These are phyloP conservation scores for Leuctra nigra DNA, from an alignment of 2,888 invertebrate species.

Conservation along the genomic window DNA sequence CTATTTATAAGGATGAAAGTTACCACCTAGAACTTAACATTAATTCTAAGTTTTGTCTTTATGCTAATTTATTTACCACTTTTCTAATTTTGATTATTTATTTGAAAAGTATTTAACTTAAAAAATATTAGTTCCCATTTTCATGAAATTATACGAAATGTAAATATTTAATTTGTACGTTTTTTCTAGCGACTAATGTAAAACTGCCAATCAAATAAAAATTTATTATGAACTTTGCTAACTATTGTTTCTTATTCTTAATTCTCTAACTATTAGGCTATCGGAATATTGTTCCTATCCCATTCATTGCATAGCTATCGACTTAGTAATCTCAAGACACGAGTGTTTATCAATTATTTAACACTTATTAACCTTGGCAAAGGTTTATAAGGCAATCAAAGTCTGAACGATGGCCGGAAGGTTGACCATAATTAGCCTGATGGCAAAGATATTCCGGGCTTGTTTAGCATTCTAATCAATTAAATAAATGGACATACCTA, in stretches of 20 bases:
- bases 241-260: background rate
- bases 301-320: background rate
- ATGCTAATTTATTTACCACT: too few relatives aligned
- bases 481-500: conserved; percentile 16
- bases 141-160: too few relatives aligned
- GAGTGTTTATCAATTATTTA: background rate
- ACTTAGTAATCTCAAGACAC: background rate
- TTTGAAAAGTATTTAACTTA: too few relatives aligned
- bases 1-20: too few relatives aligned
- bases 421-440: conserved; percentile 21
- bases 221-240: background rate
- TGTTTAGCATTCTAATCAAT: conserved; percentile 17
- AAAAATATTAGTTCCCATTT: too few relatives aligned
- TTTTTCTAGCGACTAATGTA: background rate
- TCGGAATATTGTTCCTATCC: background rate
- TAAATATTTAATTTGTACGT: background rate
- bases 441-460: conserved; percentile 9
- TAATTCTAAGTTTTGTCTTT: too few relatives aligned
- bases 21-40: too few relatives aligned
- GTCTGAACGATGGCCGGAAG: conserved; percentile 16
- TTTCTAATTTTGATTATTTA: too few relatives aligned
- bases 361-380: conserved; percentile 18
- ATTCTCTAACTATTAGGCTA: background rate
- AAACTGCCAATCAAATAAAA: background rate
- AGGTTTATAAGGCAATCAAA: conserved; percentile 17